Evolutionary conservation across 2,113 vertebrate species (phyloP).

Genomic region (Vidua macroura): DNA sequence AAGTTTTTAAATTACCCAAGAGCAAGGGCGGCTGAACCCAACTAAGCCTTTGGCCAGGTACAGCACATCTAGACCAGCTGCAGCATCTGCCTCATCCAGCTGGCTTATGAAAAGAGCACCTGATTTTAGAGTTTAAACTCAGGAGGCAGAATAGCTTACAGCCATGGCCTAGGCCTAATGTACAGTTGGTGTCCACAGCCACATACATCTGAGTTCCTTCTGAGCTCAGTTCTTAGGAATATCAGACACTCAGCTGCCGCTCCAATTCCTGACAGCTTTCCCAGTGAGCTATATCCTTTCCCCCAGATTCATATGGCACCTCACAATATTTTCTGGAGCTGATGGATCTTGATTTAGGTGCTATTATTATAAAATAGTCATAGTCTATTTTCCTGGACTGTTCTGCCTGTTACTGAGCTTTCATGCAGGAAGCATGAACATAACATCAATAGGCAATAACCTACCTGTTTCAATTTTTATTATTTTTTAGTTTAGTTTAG

Average conservation of each 20-base stretch:
- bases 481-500: not conserved
- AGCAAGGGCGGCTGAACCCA: accelerated
- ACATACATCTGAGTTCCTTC: accelerated
- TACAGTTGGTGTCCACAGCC: not conserved
- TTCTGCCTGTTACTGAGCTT: not conserved
- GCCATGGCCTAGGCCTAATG: not conserved
- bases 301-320: not conserved
- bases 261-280: not conserved
- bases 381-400: not conserved
- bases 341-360: not conserved
- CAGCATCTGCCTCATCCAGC: not conserved
- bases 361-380: not conserved
- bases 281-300: not conserved
- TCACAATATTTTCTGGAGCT: not conserved
- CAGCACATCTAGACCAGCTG: not conserved
- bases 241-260: not conserved
- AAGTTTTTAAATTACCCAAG: not conserved
- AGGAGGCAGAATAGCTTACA: not conserved
- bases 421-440: not conserved
- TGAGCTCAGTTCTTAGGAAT: not conserved
- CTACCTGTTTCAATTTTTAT: not conserved
- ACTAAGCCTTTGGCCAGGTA: not conserved
- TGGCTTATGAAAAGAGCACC: not conserved
- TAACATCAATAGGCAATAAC: not conserved
- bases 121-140: not conserved